phyloP scores from a whole-genome alignment of 2,888 invertebrate species.

The Ornithoptera alexandrae region DNA sequence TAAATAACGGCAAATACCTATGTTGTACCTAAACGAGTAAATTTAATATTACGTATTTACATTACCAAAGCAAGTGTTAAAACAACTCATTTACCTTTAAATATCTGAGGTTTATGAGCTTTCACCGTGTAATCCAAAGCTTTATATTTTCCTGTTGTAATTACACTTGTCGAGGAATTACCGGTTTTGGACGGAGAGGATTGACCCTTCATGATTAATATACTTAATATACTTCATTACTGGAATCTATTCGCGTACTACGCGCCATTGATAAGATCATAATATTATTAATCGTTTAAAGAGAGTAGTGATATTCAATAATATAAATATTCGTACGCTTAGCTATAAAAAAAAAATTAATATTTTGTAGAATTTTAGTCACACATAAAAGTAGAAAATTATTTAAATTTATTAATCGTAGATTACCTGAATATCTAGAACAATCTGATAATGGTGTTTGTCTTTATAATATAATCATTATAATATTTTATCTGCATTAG shows the following conservation, averaged over 20 bases:
- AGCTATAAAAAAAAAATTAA: background rate
- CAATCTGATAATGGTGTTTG: background rate
- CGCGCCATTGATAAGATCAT: background rate
- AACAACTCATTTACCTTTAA: background rate
- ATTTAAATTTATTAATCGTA: background rate
- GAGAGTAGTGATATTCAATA: background rate
- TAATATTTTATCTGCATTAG: background rate
- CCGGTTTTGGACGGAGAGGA: constrained; percentile 2
- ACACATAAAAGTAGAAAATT: background rate
- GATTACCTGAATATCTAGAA: background rate
- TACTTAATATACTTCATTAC: constrained; percentile 21
- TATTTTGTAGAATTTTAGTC: background rate
- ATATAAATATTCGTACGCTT: background rate
- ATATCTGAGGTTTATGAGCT: constrained; percentile 31
- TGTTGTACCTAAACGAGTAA: too few relatives aligned
- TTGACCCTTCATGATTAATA: constrained; percentile 13
- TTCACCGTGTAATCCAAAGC: constrained; percentile 36
- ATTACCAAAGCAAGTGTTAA: background rate
- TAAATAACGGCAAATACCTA: too few relatives aligned
- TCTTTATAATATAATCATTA: background rate
- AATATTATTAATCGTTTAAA: background rate
- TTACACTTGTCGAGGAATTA: constrained; percentile 9
- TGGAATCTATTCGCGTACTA: background rate
- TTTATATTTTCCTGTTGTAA: constrained; percentile 32
- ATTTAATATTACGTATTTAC: too few relatives aligned